Evolutionary conservation across 2,113 vertebrate species (phyloP).

Genomic region (Petaurus breviceps): DNA sequence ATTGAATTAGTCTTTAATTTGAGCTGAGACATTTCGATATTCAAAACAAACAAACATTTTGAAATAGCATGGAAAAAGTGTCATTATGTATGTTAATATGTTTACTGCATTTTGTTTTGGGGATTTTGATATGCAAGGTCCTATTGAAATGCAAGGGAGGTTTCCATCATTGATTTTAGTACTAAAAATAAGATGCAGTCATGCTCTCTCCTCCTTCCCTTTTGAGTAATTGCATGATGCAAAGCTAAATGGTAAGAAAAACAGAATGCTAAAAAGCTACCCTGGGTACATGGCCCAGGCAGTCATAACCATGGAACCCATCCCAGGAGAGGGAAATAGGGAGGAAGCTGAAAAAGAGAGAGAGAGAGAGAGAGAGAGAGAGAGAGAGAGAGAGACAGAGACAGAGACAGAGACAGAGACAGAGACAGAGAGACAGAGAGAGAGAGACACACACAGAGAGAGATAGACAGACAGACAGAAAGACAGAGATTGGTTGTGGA

Average conservation of each 20-base stretch:
- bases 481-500: constrained; percentile 60
- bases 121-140: constrained; percentile 71
- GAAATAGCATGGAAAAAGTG: constrained; percentile 65
- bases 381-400: background rate
- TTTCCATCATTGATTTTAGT: constrained; percentile 66
- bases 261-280: constrained; percentile 71
- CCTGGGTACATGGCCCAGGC: constrained; percentile 60
- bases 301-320: constrained; percentile 63
- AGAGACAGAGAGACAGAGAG: constrained; percentile 21
- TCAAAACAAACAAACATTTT: constrained; percentile 69
- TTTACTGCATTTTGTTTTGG: constrained; percentile 77
- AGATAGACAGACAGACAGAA: background rate
- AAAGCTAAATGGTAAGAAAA: constrained; percentile 75
- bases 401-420: no score
- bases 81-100: constrained; percentile 71
- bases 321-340: constrained; percentile 30
- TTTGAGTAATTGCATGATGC: constrained; percentile 76
- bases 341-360: no score
- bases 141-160: constrained; percentile 67
- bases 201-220: constrained; percentile 38
- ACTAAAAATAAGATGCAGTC: constrained; percentile 77
- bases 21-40: constrained; percentile 73
- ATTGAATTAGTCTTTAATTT: constrained; percentile 75
- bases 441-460: no score
- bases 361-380: background rate